Evolutionary conservation across 1,140 invertebrate genomes (phyloP).

Genomic region (Centruroides sculpturatus): DNA sequence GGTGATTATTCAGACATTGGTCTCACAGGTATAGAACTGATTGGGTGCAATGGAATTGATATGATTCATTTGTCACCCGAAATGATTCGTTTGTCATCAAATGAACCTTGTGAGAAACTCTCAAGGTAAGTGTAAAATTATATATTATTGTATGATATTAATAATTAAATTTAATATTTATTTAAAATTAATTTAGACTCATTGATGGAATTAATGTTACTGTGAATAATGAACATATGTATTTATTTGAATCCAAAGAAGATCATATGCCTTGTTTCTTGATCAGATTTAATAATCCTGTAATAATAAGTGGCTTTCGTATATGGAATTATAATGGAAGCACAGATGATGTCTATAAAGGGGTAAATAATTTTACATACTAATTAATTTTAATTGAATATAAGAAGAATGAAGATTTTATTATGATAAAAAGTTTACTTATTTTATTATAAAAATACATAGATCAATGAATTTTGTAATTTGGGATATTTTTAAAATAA

Average conservation of each 20-base stretch:
- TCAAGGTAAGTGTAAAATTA: background rate
- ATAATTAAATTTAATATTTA: background rate
- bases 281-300: conserved; percentile 18
- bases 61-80: conserved; percentile 26
- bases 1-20: background rate
- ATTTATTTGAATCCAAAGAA: conserved; percentile 33
- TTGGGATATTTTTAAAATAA: too few relatives aligned
- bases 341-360: conserved; percentile 52
- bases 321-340: conserved; percentile 71
- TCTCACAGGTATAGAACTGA: background rate
- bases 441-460: too few relatives aligned
- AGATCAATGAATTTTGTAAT: too few relatives aligned
- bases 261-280: conserved; percentile 25
- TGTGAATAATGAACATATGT: conserved; percentile 34
- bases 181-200: conserved; percentile 22
- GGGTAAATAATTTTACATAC: conserved; percentile 35
- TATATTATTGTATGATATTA: too few relatives aligned
- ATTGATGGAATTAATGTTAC: conserved; percentile 33
- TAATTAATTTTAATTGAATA: too few relatives aligned
- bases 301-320: conserved; percentile 35
- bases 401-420: too few relatives aligned
- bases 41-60: conserved; percentile 21
- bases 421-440: too few relatives aligned
- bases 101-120: background rate
- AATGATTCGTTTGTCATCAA: background rate